Conservation (phyloP, 2,888 invertebrate genomes). For the Balanococcus diminutus region DNA sequence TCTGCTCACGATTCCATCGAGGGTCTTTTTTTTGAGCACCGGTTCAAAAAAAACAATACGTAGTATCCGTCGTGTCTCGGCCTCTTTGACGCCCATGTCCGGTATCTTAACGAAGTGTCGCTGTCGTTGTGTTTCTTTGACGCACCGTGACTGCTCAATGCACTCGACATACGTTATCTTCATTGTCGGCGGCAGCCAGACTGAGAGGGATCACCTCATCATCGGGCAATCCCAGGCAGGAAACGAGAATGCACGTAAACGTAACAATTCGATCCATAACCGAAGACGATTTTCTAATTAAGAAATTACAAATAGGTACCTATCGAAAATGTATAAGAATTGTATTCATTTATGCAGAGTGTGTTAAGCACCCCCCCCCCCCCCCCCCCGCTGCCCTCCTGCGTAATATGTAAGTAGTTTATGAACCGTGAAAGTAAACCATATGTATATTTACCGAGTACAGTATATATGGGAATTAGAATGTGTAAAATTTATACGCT, state of each 20-base stretch:
- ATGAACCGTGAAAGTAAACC: neutral
- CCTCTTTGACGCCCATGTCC: neutral
- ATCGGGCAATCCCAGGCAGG: neutral
- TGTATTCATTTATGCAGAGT: neutral
- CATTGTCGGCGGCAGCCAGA: neutral
- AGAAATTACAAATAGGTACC: neutral
- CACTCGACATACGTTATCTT: neutral
- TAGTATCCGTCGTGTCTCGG: neutral
- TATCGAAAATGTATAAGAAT: no score
- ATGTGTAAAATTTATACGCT: neutral
- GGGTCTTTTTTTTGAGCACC: neutral
- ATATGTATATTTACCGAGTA: no score
- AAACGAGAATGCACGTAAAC: neutral
- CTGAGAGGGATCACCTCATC: neutral
- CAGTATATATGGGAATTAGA: neutral
- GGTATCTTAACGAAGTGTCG: neutral
- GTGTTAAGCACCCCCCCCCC: no score
- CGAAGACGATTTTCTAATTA: neutral
- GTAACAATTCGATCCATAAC: neutral
- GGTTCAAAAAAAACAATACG: neutral
- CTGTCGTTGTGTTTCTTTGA: neutral
- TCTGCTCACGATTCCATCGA: neutral
- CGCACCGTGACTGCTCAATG: neutral
- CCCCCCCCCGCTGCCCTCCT: no score
- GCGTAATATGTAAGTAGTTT: neutral